These are phyloP conservation scores for Acrocephalus kingi DNA, from an alignment of 2,113 vertebrate species.

Conservation along the genomic window DNA sequence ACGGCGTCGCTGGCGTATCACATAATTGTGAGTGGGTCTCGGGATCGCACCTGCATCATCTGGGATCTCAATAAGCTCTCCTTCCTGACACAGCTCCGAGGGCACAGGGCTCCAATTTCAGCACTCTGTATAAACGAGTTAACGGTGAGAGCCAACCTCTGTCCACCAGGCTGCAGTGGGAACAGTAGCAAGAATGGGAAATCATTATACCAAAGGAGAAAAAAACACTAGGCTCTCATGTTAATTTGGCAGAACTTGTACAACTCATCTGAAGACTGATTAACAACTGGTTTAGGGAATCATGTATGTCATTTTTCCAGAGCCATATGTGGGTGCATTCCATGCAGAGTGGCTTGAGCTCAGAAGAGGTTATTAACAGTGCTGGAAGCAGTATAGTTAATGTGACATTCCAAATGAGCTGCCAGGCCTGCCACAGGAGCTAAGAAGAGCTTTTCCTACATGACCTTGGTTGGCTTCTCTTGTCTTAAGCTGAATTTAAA, in stretches of 20 bases:
- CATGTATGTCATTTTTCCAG: not conserved
- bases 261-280: not conserved
- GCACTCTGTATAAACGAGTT: constrained; percentile 97
- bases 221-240: not conserved
- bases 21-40: constrained; percentile 94
- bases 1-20: constrained; percentile 93
- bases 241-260: not conserved
- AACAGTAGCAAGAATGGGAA: not conserved
- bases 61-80: constrained; percentile 98
- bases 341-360: not conserved
- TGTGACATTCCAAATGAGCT: not conserved
- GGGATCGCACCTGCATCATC: constrained; percentile 97
- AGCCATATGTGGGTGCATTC: fast-evolving
- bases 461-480: not conserved
- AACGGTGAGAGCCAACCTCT: constrained; percentile 78
- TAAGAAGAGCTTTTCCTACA: not conserved
- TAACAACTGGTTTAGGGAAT: not conserved
- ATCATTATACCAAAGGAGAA: not conserved
- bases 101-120: constrained; percentile 93
- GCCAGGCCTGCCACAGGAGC: not conserved
- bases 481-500: not conserved
- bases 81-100: constrained; percentile 93
- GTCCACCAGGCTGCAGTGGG: fast-evolving
- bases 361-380: not conserved
- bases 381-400: not conserved